Percentiles rank a stretch among this genome's conserved stretches.
Conservation (phyloP, 2,113 vertebrate genomes). For the Pelobates fuscus region DNA sequence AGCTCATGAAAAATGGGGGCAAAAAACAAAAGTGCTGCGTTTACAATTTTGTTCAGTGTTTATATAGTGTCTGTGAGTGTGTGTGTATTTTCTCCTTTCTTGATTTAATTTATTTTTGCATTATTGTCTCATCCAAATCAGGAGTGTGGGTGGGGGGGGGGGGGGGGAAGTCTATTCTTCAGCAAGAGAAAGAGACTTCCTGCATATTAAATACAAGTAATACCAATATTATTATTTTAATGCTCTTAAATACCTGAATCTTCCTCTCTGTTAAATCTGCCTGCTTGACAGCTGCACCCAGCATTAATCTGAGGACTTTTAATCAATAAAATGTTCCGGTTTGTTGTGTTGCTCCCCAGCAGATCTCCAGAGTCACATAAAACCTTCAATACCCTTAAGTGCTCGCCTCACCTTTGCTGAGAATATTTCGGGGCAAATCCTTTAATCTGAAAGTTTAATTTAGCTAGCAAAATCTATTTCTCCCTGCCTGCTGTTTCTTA, state of each 20-base stretch:
- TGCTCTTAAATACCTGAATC: slow-evolving; percentile 43
- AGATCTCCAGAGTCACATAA: slow-evolving; percentile 43
- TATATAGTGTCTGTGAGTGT: too few relatives aligned
- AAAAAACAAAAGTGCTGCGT: too few relatives aligned
- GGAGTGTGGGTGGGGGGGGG: too few relatives aligned
- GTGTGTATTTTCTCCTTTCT: too few relatives aligned
- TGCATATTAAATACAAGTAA: slow-evolving; percentile 38
- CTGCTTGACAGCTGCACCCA: slow-evolving; percentile 39
- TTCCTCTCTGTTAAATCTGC: slow-evolving; percentile 41
- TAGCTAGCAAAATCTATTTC: slow-evolving; percentile 51
- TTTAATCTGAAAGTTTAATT: slow-evolving; percentile 61
- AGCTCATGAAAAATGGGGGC: too few relatives aligned
- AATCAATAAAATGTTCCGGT: slow-evolving; percentile 55
- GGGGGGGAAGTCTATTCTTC: background rate
- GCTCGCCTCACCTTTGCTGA: slow-evolving; percentile 47
- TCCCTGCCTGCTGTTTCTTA: slow-evolving; percentile 58
- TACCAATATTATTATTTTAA: slow-evolving; percentile 42
- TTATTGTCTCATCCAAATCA: too few relatives aligned
- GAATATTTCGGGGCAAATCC: slow-evolving; percentile 56
- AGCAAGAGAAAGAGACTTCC: background rate
- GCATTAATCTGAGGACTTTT: slow-evolving; percentile 56
- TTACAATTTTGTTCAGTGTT: too few relatives aligned
- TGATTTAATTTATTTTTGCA: too few relatives aligned
- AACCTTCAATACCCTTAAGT: slow-evolving; percentile 50
- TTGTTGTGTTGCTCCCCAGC: slow-evolving; percentile 44